These are phyloP conservation scores for Glaucidium brasilianum DNA, from an alignment of 2,113 vertebrate species.

Conservation along the genomic window DNA sequence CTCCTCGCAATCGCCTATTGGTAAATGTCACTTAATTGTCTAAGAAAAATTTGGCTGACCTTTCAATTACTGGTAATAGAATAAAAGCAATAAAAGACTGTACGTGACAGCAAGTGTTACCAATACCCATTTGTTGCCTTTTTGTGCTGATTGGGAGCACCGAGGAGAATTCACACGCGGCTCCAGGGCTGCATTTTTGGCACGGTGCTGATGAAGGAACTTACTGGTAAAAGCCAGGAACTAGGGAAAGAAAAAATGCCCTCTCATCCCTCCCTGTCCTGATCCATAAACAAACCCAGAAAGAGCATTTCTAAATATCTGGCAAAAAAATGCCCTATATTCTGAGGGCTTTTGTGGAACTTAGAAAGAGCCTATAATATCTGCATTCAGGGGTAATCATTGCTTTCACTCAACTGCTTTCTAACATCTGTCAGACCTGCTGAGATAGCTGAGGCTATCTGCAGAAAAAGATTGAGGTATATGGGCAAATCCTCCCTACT, in stretches of 20 bases:
- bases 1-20: background rate
- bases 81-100: constrained; percentile 42
- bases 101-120: background rate
- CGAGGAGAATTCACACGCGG: background rate
- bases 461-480: background rate
- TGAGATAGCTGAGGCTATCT: background rate
- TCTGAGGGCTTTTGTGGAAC: background rate
- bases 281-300: background rate
- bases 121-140: background rate
- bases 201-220: background rate
- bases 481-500: background rate
- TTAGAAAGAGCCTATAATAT: background rate
- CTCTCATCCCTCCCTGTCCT: background rate
- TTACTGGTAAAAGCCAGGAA: background rate
- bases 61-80: constrained; percentile 54
- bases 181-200: background rate
- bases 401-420: background rate
- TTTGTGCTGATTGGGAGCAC: background rate
- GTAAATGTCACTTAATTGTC: constrained; percentile 54
- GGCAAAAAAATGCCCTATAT: background rate
- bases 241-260: background rate
- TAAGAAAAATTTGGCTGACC: constrained; percentile 47
- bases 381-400: background rate
- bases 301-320: background rate
- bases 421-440: background rate